A percentile compares a stretch with the other conserved stretches of the same genome.
Conservation (phyloP, 2,113 vertebrate species). For the Triplophysa tibetana region DNA sequence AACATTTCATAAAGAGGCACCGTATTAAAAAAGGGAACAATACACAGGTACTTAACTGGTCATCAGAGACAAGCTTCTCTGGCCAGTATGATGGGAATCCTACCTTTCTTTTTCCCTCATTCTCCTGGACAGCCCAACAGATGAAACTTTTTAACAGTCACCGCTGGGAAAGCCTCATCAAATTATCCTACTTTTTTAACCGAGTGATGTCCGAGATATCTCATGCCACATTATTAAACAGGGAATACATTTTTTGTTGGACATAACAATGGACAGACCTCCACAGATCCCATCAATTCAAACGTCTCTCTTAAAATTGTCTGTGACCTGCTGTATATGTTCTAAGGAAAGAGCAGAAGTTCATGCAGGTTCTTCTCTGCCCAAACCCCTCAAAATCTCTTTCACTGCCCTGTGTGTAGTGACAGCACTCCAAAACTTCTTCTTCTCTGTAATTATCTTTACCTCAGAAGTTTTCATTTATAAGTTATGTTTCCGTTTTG, state of each 20-base stretch:
- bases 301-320: slow-evolving; percentile 66
- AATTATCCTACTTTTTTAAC: slow-evolving; percentile 44
- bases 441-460: slow-evolving; percentile 74
- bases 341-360: slow-evolving; percentile 57
- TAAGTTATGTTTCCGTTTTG: slow-evolving; percentile 77
- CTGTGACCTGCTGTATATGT: slow-evolving; percentile 77
- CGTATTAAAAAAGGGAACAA: slow-evolving; percentile 45
- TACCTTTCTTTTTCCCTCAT: slow-evolving; percentile 47
- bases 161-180: slow-evolving; percentile 32
- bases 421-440: slow-evolving; percentile 63
- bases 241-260: slow-evolving; percentile 42
- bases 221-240: slow-evolving; percentile 52
- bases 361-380: slow-evolving; percentile 50
- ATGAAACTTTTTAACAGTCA: slow-evolving; percentile 55
- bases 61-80: slow-evolving; percentile 64
- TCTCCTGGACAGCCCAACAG: slow-evolving; percentile 52
- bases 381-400: slow-evolving; percentile 59
- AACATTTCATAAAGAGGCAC: slow-evolving; percentile 17
- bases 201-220: slow-evolving; percentile 55
- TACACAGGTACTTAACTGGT: slow-evolving; percentile 62
- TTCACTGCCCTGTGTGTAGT: slow-evolving; percentile 65
- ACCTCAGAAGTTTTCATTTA: slow-evolving; percentile 76
- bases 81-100: slow-evolving; percentile 61
- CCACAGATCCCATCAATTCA: slow-evolving; percentile 68
- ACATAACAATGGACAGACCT: slow-evolving; percentile 61